Evolutionary conservation across 2,113 vertebrate species (phyloP), one percentile per base, ranked within the genome.

Genomic region (Zosterops lateralis): DNA sequence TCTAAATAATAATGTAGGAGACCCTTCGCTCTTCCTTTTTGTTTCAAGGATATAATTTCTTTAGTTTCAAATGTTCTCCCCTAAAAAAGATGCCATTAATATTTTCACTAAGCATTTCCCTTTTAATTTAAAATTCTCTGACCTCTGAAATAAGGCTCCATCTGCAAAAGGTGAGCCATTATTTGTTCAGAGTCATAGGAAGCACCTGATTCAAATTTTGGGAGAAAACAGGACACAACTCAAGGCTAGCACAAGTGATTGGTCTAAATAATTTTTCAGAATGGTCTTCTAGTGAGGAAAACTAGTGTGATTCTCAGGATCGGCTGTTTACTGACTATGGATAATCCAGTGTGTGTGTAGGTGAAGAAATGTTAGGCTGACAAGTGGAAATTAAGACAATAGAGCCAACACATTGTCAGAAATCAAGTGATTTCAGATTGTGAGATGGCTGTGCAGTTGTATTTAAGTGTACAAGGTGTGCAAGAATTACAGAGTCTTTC

Each of bases 41-140:
- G 45, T 92, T 96, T 97, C 93, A 97, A 97, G 92, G 89, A 92
- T 96, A 72, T 48, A 62, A 82, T 91, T 95, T 90, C 74, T 96
- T 87, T 78, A 56, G 65, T 76, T 93, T 90, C 92, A 95, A 77
- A 86, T 87, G 36, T 64, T 68, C 34, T 76, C 64, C 31, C 61
- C 42, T 32, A 44, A 88, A 90, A 96, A 53, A 9, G 18, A 61
- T 77, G 70, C 60, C 42, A 58, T 53, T 50, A 26, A 60, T 57
- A 5, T 73, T 90, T 85, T 88, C 65, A 56, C 11, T 65, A 54
- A 82, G 42, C 19, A 18, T 57, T 85, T 74, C 36, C 10, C 38
- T 66, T 32, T 36, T 75, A 80, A 80, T 36, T 61, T 86, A 28
- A 65, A 79, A 8, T 64, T 89, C n/a, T 24, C 60, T 58, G 48